These are phyloP conservation scores for Andrena minutula DNA, from an alignment of 2,888 invertebrate genomes.

Conservation along the genomic window DNA sequence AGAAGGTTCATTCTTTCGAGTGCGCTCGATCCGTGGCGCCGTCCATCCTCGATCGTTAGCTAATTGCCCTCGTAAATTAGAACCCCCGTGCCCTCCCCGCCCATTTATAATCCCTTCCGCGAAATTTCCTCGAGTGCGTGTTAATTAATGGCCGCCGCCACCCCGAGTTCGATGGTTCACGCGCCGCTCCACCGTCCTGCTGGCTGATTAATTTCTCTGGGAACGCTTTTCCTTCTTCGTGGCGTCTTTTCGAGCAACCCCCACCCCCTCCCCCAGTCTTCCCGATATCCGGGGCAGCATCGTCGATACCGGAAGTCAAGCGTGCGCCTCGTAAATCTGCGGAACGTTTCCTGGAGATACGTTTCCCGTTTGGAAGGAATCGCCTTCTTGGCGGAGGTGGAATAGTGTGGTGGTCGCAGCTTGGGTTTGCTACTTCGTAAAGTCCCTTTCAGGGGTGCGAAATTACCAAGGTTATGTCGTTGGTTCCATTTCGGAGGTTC, in stretches of 20 bases:
- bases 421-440: too few species aligned
- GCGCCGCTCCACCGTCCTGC: conserved; percentile 22
- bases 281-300: conserved; percentile 17
- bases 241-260: conserved; percentile 15
- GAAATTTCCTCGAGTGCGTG: conserved; percentile 69
- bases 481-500: too few species aligned
- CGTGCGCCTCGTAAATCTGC: conserved; percentile 22
- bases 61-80: conserved; percentile 68
- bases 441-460: not conserved
- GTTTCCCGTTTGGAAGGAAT: conserved; percentile 6
- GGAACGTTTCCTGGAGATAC: conserved; percentile 12
- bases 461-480: too few species aligned
- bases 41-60: conserved; percentile 66
- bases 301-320: conserved; percentile 18
- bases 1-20: conserved; percentile 48
- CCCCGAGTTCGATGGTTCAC: conserved; percentile 17
- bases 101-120: conserved; percentile 68
- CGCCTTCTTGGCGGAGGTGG: not conserved
- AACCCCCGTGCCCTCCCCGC: conserved; percentile 53
- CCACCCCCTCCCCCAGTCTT: not conserved
- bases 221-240: conserved; percentile 32
- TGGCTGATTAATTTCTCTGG: conserved; percentile 63
- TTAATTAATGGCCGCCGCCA: conserved; percentile 63
- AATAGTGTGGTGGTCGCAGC: not conserved
- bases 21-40: conserved; percentile 45